Base-by-base conservation (phyloP, 2,888 invertebrate species). In the Aspidiotus rigidus region DNA sequence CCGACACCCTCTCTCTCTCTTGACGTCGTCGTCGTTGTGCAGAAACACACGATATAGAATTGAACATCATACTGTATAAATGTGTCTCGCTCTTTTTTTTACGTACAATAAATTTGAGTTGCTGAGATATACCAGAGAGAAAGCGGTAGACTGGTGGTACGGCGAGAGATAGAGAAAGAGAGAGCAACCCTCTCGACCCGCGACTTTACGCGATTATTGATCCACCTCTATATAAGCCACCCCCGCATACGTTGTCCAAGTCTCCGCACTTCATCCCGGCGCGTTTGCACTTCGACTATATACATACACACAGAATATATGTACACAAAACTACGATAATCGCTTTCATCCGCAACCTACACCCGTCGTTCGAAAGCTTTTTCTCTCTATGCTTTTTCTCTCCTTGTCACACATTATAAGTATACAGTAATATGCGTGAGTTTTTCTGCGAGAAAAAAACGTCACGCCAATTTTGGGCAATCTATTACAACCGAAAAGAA, bases 191-290 rank as follows among this genome's bases (percentile, higher is more conserved):
- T 49, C 49, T 63, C 63, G 54, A 63, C 63, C 63, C 63, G 28
- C 28, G 63, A 53, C 54, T 63, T 63, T 53, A 56, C 56, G 64
- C 56, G 64, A 64, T 64, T 64, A 64, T 64, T 64, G 64, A 64
- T 64, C 64, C 55, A 64, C 56, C 63, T 55, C 64, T 53, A 56
- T 55, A 64, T 56, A 64, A 40, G 64, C 64, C 63, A 63, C 63
- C 63, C 63, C 53, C 63, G 63, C 63, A 53, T n/a, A 63, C 13
- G 53, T 49, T 56, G 56, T 56, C 56, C 56, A 9, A 56, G 56
- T 56, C 56, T 15, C 17, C 56, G 56, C 49, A n/a, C 49, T n/a
- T 49, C 49, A 49, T 49, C 11, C 49, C n/a, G 49, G 11, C n/a
- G 49, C 49, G 62, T 15, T 41, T 7, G 7, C 63, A 16, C 57